These are phyloP conservation scores for Clepsis dumicolana DNA, from an alignment of 2,888 invertebrate genomes.

Conservation along the genomic window DNA sequence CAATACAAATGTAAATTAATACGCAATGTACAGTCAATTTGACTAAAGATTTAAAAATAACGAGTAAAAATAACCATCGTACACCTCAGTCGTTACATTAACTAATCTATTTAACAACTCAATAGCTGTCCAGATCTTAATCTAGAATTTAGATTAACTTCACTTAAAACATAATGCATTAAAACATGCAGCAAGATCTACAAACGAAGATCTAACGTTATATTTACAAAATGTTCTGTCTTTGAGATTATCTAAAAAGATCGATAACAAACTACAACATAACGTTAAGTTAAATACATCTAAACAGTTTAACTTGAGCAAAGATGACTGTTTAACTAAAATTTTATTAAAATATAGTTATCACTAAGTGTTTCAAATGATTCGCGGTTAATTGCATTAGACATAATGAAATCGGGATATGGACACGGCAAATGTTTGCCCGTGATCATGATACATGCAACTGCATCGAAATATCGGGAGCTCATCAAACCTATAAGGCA, in stretches of 20 bases:
- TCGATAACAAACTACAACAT: conserved; percentile 6
- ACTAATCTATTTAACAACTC: conserved; percentile 1
- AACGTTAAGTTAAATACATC: conserved; percentile 6
- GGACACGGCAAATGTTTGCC: too few relatives aligned
- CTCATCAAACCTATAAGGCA: too few relatives aligned
- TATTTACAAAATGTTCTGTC: conserved; percentile 14
- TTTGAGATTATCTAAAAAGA: conserved; percentile 18
- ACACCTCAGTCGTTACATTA: neutral
- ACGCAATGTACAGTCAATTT: conserved; percentile 31
- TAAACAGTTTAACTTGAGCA: conserved; percentile 41
- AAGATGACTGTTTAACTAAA: conserved; percentile 22
- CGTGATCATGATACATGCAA: too few relatives aligned
- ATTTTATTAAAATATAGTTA: neutral
- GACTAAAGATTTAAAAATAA: neutral
- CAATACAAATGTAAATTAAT: conserved; percentile 12
- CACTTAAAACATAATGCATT: conserved; percentile 23
- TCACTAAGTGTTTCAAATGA: too few relatives aligned
- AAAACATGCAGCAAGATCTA: conserved; percentile 30
- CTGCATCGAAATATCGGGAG: too few relatives aligned
- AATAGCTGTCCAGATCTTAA: neutral
- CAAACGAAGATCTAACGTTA: neutral
- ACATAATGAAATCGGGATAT: too few relatives aligned
- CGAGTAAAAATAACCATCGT: neutral
- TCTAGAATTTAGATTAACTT: neutral
- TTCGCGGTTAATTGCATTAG: too few relatives aligned